These are phyloP conservation scores for Paralichthys olivaceus DNA, from an alignment of 2,113 vertebrate genomes.

Conservation along the genomic window DNA sequence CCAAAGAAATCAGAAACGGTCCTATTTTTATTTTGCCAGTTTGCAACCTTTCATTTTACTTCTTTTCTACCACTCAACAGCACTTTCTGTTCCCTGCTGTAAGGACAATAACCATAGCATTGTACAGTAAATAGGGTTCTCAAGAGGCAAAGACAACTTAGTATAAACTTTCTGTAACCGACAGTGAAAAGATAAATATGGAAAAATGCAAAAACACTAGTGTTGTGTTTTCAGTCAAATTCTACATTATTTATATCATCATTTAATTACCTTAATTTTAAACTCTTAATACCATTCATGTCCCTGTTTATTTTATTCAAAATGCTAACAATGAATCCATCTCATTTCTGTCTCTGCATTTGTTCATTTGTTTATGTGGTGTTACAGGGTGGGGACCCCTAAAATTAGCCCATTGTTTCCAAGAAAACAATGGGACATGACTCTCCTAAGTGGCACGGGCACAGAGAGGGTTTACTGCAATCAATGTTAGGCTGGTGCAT, in stretches of 20 bases:
- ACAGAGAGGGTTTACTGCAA: background rate
- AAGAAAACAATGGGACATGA: constrained; percentile 8
- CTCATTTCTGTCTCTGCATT: background rate
- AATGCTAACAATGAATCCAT: background rate
- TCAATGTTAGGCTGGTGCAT: constrained; percentile 44
- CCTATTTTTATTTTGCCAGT: background rate
- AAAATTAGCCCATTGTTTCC: constrained; percentile 32
- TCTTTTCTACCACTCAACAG: background rate
- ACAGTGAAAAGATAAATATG: background rate
- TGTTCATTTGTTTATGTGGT: constrained; percentile 10
- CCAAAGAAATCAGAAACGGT: background rate
- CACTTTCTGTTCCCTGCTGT: constrained; percentile 1
- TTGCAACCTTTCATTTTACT: background rate
- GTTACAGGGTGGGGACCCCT: background rate
- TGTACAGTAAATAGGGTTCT: background rate
- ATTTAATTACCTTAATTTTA: background rate
- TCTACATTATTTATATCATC: background rate
- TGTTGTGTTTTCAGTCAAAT: background rate
- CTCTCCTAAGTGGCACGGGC: constrained; percentile 4
- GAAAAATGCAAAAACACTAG: too few species aligned
- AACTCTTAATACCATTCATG: background rate
- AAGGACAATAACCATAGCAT: background rate
- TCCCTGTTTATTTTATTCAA: background rate
- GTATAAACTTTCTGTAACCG: background rate
- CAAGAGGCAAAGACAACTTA: background rate